phyloP scores from a whole-genome alignment of 2,888 invertebrate species.

The Meghimatium bilineatum region DNA sequence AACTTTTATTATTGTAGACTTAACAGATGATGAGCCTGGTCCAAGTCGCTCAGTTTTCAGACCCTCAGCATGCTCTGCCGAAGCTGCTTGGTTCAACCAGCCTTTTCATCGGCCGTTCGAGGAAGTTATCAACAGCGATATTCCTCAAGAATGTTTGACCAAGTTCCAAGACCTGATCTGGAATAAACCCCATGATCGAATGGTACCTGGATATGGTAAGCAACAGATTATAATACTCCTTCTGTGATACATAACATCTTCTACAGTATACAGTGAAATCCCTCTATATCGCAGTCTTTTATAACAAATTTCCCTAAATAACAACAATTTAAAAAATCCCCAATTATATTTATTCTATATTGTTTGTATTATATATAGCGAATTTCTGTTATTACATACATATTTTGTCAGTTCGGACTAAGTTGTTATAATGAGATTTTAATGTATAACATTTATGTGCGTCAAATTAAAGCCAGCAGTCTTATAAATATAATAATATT shows the following conservation, averaged over 20 bases:
- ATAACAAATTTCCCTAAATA: no score
- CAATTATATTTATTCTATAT: no score
- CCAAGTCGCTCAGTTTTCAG: slow-evolving; percentile 25
- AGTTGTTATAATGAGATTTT: no score
- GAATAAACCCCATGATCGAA: slow-evolving; percentile 45
- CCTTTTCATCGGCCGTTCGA: slow-evolving; percentile 25
- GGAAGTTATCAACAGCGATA: slow-evolving; percentile 36
- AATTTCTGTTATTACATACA: no score
- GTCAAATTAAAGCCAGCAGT: no score
- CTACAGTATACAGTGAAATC: no score
- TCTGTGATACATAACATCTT: not conserved
- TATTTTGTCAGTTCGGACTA: no score
- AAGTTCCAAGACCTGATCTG: slow-evolving; percentile 42
- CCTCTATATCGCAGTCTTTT: no score
- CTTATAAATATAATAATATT: no score
- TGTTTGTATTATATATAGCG: no score
- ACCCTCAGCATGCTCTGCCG: slow-evolving; percentile 34
- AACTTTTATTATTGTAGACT: slow-evolving; percentile 5
- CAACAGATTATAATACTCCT: not conserved
- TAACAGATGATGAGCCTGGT: slow-evolving; percentile 45
- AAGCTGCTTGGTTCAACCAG: slow-evolving; percentile 38
- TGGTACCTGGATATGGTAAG: slow-evolving; percentile 49
- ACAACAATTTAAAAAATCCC: no score
- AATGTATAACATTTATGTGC: no score
- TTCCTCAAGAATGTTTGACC: slow-evolving; percentile 22